A percentile compares a stretch with the other conserved stretches of the same genome.
Conservation (phyloP, 2,888 invertebrate species). For the Drosophila pegasa region DNA sequence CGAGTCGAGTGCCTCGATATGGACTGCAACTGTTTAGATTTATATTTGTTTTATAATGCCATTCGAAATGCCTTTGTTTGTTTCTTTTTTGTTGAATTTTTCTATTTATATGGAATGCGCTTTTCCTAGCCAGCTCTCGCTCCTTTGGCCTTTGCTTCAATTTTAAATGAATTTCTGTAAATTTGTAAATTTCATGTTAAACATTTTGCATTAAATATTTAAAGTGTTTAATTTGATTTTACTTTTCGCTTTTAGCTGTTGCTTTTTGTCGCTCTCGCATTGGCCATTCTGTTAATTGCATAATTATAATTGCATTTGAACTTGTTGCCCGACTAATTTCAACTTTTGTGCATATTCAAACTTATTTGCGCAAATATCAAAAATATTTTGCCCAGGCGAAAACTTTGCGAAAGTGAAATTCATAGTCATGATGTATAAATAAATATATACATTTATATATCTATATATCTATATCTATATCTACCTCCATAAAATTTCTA, state of each 20-base stretch:
- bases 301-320: constrained; percentile 46
- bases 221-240: constrained; percentile 4
- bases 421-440: constrained; percentile 6
- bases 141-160: constrained; percentile 1
- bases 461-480: constrained; percentile 5
- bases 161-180: constrained; percentile 20
- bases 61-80: constrained; percentile 1
- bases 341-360: constrained; percentile 26
- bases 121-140: constrained; percentile 3
- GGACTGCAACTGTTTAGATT: neutral
- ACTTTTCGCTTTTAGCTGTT: neutral
- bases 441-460: neutral
- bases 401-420: constrained; percentile 12
- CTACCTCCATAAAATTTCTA: constrained; percentile 12
- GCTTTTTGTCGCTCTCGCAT: neutral
- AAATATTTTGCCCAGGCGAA: constrained; percentile 5
- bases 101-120: constrained; percentile 28
- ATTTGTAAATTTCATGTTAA: constrained; percentile 16
- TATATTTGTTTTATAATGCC: neutral
- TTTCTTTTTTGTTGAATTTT: constrained; percentile 35
- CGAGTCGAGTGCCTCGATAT: constrained; percentile 3
- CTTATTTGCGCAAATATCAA: constrained; percentile 29
- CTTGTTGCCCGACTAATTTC: constrained; percentile 37
- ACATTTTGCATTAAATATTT: constrained; percentile 27
- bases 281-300: constrained; percentile 33